phyloP scores from a whole-genome alignment of 2,797 vertebrate species.

The Melanotaenia parkinsoni region DNA sequence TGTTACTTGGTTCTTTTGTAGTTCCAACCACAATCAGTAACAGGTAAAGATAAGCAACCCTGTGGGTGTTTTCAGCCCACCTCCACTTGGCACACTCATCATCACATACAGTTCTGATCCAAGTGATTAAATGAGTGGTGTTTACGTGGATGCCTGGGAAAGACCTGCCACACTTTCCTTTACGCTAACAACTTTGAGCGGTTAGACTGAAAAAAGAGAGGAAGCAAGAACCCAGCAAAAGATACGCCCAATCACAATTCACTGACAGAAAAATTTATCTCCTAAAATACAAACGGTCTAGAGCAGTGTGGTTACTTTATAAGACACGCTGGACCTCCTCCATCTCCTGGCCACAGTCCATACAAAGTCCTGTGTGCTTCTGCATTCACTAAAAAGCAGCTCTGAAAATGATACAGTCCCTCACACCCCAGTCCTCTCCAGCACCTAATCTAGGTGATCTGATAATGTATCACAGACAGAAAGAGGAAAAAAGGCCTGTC shows the following conservation, averaged over 20 bases:
- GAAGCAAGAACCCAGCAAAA: conserved; percentile 35
- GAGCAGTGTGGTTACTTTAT: conserved; percentile 63
- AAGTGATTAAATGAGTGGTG: conserved; percentile 74
- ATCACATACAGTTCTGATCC: conserved; percentile 68
- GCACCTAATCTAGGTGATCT: conserved; percentile 59
- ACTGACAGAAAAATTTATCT: conserved; percentile 78
- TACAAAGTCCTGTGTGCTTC: conserved; percentile 63
- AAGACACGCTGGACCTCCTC: conserved; percentile 49
- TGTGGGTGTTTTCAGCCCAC: conserved; percentile 27
- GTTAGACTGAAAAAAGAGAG: conserved; percentile 24
- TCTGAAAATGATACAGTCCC: conserved; percentile 36
- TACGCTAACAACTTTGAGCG: conserved; percentile 17
- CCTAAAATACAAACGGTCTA: conserved; percentile 63
- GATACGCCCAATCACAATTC: conserved; percentile 58
- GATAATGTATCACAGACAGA: conserved; percentile 56
- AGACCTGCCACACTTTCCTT: conserved; percentile 20
- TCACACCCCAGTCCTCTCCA: conserved; percentile 13
- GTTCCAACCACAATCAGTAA: conserved; percentile 48
- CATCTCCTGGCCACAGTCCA: conserved; percentile 65
- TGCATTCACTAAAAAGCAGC: conserved; percentile 63
- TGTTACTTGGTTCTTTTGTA: conserved; percentile 1
- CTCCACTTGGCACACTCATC: conserved; percentile 49
- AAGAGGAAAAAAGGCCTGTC: conserved; percentile 55
- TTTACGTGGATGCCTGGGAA: conserved; percentile 27
- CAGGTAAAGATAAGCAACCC: conserved; percentile 48